Conservation (phyloP, 2,888 invertebrate genomes). For the Agrotis puta region DNA sequence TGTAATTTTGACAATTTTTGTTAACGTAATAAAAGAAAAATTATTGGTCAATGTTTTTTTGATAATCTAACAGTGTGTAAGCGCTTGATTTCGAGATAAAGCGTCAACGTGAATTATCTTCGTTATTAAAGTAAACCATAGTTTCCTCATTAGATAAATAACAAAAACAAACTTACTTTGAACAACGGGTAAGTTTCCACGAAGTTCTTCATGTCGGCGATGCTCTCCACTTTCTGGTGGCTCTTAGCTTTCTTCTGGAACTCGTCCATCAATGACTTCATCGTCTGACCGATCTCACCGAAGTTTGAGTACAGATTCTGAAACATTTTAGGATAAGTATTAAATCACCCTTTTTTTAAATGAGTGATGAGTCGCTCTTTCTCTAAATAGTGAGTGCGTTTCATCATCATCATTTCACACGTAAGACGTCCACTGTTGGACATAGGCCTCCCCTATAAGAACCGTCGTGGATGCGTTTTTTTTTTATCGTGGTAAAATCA, state of each 20-base stretch:
- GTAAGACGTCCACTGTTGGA: no score
- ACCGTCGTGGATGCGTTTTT: no score
- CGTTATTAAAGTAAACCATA: not conserved
- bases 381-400: no score
- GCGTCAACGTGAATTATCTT: not conserved
- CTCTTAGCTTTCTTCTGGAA: constrained; percentile 98
- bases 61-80: no score
- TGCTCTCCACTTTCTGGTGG: constrained; percentile 99
- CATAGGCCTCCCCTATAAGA: no score
- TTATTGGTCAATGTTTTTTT: no score
- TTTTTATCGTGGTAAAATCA: no score
- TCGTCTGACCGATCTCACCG: constrained; percentile 99
- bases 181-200: constrained; percentile 99
- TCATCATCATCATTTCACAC: no score
- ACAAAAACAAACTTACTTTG: constrained; percentile 89
- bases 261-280: constrained; percentile 99
- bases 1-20: no score
- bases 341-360: no score
- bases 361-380: no score
- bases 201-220: constrained; percentile 99
- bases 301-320: constrained; percentile 98
- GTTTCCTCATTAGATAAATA: constrained; percentile 4
- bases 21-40: no score
- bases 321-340: constrained; percentile 28
- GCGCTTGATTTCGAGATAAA: not conserved